phyloP scores from a whole-genome alignment of 2,888 invertebrate species.

The Lepas anatifera region DNA sequence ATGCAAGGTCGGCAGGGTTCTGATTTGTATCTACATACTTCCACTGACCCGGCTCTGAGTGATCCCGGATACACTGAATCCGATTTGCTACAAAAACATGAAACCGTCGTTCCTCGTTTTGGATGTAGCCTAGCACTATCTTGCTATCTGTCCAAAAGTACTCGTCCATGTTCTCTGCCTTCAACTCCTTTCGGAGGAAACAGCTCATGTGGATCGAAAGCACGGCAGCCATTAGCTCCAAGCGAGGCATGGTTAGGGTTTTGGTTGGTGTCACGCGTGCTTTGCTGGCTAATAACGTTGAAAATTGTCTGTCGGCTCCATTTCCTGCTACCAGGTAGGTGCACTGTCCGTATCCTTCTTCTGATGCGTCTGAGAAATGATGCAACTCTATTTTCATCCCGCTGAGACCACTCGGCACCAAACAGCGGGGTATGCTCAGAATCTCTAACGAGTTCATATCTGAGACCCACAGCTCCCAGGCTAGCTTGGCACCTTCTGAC shows the following conservation, averaged over 20 bases:
- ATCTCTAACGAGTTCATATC: constrained; percentile 11
- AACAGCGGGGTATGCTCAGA: constrained; percentile 17
- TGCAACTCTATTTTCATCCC: constrained; percentile 14
- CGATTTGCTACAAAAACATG: neutral
- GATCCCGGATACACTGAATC: neutral
- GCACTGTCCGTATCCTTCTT: constrained; percentile 6
- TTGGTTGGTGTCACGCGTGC: constrained; percentile 12
- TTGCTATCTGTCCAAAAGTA: neutral
- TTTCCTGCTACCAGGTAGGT: neutral
- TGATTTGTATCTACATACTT: neutral
- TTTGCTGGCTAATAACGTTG: neutral
- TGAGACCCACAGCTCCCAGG: constrained; percentile 6
- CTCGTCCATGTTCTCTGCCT: neutral
- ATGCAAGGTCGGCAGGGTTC: neutral
- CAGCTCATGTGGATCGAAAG: neutral
- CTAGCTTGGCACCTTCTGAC: constrained; percentile 13
- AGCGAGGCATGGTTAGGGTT: neutral
- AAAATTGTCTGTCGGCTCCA: neutral
- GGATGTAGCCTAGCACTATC: neutral
- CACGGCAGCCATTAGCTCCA: constrained; percentile 9
- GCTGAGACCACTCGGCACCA: neutral
- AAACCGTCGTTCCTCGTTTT: too few relatives aligned
- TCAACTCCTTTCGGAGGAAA: constrained; percentile 13
- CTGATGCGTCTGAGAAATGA: constrained; percentile 23
- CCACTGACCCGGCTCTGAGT: neutral